phyloP scores from a whole-genome alignment of 2,113 vertebrate species.

The Nothocercus julius region DNA sequence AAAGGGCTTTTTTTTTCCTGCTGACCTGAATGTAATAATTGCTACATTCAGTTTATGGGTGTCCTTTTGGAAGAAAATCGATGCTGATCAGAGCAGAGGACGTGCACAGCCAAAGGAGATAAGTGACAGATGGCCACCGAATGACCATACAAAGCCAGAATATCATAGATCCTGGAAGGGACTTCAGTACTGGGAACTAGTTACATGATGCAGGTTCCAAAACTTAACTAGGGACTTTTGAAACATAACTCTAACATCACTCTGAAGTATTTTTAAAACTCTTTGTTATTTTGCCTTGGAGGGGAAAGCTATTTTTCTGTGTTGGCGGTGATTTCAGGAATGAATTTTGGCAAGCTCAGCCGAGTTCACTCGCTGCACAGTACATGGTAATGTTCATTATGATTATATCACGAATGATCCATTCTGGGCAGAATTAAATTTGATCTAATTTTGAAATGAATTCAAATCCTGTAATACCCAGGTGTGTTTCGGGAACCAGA shows the following conservation, averaged over 20 bases:
- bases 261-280: constrained; percentile 50
- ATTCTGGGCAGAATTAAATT: constrained; percentile 46
- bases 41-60: constrained; percentile 44
- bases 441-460: constrained; percentile 50
- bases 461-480: constrained; percentile 33
- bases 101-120: neutral
- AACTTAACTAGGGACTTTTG: constrained; percentile 17
- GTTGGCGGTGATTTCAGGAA: constrained; percentile 12
- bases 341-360: constrained; percentile 48
- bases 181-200: neutral
- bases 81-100: constrained; percentile 21
- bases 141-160: constrained; percentile 13
- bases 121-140: constrained; percentile 67
- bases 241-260: constrained; percentile 28
- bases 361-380: constrained; percentile 29
- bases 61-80: neutral
- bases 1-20: constrained; percentile 3
- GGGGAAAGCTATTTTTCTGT: constrained; percentile 29
- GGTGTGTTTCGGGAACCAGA: neutral
- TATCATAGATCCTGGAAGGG: neutral
- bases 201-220: constrained; percentile 1
- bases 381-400: constrained; percentile 40
- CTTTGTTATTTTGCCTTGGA: constrained; percentile 10
- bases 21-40: constrained; percentile 42
- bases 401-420: constrained; percentile 38